Base-by-base conservation (phyloP, 2,888 invertebrate genomes). In the Agrenia bidenticulata region DNA sequence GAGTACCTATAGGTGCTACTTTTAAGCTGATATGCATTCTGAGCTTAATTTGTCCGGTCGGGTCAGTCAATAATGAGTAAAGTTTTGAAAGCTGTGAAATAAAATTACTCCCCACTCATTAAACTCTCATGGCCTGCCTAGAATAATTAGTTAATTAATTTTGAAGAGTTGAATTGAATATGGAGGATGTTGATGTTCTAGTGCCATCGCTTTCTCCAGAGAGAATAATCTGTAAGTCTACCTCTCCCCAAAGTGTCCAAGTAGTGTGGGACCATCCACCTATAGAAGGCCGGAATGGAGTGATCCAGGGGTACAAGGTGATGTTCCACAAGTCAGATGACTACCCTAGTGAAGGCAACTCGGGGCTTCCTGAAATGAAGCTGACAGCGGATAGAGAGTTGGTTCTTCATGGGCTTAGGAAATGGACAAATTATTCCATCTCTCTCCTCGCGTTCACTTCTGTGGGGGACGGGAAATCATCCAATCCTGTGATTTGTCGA, bases 401-500 rank as follows among this genome's bases (percentile, higher is more conserved):
- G 37, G 87, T 86, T 1, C 83, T 92, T 69, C 88, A 88, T 64
- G 89, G 89, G 54, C 82, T 75, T 15, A 63, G 57, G 41, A 64
- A 60, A 56, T 72, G 70, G 67, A 65, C 73, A 26, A 95, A 95
- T 82, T 95, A 95, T 80, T 93, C 93, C 39, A 89, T 95, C 60
- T 89, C 92, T 73, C 92, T 93, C 39, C 83, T 92, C 78, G 94
- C 94, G 9, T 94, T 88, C 80, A 95, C 95, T 0, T 85, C 88
- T 41, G 89, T 89, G 53, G 95, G 95, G 0, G 94, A 95, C 79
- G 95, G 95, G 7, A 89, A 65, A 55, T 27, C 60, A 45, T 72
- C 72, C 17, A 53, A 69, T 19, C 65, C 75, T 49, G 39, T 72
- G 21, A 82, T 87, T 41, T 88, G 85, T 79, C 85, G 86, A 77